Conservation (phyloP, 2,797 vertebrate genomes). For the Hemibagrus guttatus region DNA sequence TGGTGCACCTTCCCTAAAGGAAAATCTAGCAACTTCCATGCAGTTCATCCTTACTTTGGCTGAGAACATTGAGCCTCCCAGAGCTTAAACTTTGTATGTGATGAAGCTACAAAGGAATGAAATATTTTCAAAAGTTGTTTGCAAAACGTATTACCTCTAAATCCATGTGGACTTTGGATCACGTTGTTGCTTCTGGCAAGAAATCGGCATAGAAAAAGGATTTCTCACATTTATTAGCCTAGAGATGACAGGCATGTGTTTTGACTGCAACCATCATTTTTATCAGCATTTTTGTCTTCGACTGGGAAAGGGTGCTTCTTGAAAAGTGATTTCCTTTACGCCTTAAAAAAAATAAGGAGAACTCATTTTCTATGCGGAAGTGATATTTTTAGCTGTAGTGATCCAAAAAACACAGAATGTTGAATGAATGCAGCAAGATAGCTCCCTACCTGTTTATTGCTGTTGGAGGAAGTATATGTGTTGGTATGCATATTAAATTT, state of each 20-base stretch:
- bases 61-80: not conserved
- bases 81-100: slow-evolving; percentile 31
- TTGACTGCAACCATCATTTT: slow-evolving; percentile 44
- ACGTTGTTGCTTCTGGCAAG: slow-evolving; percentile 34
- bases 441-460: slow-evolving; percentile 6
- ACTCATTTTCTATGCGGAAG: slow-evolving; percentile 14
- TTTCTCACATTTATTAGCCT: slow-evolving; percentile 45
- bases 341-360: slow-evolving; percentile 28
- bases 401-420: slow-evolving; percentile 8
- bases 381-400: slow-evolving; percentile 25
- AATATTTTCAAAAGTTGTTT: slow-evolving; percentile 34
- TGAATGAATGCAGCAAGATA: not conserved
- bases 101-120: slow-evolving; percentile 29
- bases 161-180: slow-evolving; percentile 19
- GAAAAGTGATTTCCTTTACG: slow-evolving; percentile 35
- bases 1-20: slow-evolving; percentile 2
- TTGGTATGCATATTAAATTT: not conserved
- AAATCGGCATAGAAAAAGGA: slow-evolving; percentile 30
- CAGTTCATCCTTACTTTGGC: slow-evolving; percentile 16
- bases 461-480: not conserved
- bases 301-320: not conserved
- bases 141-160: slow-evolving; percentile 29
- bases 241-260: slow-evolving; percentile 33
- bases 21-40: slow-evolving; percentile 9
- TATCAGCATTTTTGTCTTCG: slow-evolving; percentile 31